Evolutionary conservation across 1,140 invertebrate genomes (phyloP).

Genomic region (Apolygus lucorum): DNA sequence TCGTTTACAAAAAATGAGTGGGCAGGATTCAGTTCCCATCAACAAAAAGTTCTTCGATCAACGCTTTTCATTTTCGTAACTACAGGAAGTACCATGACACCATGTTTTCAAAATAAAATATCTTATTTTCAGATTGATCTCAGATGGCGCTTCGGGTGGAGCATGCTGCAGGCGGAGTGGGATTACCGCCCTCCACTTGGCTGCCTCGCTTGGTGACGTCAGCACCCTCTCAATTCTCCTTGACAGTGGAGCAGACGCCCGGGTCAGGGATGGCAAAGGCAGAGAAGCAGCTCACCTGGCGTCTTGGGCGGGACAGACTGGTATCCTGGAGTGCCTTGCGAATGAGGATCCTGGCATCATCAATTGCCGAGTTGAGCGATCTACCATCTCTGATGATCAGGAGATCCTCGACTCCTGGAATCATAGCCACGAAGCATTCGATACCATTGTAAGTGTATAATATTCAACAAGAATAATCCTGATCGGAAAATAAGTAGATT

Average conservation of each 20-base stretch:
- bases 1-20: no score
- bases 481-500: no score
- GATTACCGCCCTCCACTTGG: conserved; percentile 42
- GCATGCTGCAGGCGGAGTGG: conserved; percentile 42
- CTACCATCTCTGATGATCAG: conserved; percentile 16
- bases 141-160: conserved; percentile 41
- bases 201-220: conserved; percentile 38
- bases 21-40: no score
- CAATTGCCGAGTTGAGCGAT: neutral
- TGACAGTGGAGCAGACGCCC: conserved; percentile 39
- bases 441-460: conserved; percentile 25
- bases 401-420: conserved; percentile 30
- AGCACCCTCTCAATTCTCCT: conserved; percentile 39
- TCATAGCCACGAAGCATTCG: conserved; percentile 29
- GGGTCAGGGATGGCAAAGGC: conserved; percentile 39
- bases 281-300: conserved; percentile 43
- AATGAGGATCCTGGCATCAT: no score
- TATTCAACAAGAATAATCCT: no score
- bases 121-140: conserved; percentile 37
- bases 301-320: conserved; percentile 40
- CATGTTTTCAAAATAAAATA: neutral
- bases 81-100: no score
- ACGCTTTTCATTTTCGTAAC: no score
- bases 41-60: no score
- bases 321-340: neutral